phyloP scores from a whole-genome alignment of 2,113 vertebrate genomes.

The rat (Rattus norvegicus) region DNA sequence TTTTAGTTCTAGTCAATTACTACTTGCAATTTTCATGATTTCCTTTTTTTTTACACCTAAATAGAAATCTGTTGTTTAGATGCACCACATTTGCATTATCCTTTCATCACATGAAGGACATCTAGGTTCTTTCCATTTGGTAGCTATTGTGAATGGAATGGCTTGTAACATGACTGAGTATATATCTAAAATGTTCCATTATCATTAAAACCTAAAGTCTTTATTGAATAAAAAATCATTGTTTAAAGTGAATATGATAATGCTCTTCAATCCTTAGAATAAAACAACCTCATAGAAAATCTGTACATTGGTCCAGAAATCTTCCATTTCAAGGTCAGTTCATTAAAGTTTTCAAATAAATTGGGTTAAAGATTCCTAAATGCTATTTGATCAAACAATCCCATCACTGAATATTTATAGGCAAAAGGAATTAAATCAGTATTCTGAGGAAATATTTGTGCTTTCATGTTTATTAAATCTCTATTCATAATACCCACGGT shows the following conservation, averaged over 20 bases:
- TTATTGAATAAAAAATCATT: neutral
- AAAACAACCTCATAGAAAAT: neutral
- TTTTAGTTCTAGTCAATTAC: neutral
- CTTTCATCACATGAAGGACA: neutral
- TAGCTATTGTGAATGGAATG: neutral
- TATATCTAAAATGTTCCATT: neutral
- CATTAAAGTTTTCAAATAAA: neutral
- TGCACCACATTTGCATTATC: neutral
- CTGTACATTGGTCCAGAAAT: neutral
- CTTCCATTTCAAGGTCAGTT: neutral
- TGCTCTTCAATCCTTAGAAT: neutral
- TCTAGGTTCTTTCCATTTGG: neutral
- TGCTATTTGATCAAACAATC: neutral
- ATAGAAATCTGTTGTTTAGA: neutral
- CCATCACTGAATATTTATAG: neutral
- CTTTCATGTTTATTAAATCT: neutral
- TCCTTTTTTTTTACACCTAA: neutral
- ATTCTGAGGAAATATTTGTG: neutral
- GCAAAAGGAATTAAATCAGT: neutral
- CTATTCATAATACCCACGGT: neutral
- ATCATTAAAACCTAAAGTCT: neutral
- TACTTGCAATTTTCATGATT: neutral
- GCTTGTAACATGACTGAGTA: neutral
- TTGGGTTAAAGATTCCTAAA: neutral
- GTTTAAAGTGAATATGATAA: neutral